Conservation (phyloP, 2,888 invertebrate genomes). For the Xanthia icteritia region DNA sequence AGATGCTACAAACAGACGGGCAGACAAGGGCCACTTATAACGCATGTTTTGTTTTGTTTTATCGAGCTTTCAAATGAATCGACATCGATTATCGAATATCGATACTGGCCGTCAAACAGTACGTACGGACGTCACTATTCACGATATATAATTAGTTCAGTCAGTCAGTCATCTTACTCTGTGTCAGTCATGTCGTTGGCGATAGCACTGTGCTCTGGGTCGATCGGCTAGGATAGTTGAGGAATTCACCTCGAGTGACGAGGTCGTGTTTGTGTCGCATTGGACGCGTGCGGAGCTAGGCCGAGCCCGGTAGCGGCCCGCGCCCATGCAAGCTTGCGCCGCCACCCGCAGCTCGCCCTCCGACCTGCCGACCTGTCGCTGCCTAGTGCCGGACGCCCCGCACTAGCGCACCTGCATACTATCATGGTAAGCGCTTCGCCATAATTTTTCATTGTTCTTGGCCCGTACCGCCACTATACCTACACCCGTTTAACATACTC, state of each 20-base stretch:
- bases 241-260: neutral
- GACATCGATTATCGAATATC: conserved; percentile 4
- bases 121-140: conserved; percentile 9
- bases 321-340: conserved; percentile 42
- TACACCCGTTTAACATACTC: neutral
- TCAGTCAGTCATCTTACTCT: conserved; percentile 17
- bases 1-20: neutral
- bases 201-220: conserved; percentile 31
- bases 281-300: conserved; percentile 8
- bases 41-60: neutral
- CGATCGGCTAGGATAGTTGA: conserved; percentile 37
- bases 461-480: neutral
- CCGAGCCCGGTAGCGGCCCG: conserved; percentile 8
- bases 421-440: conserved; percentile 43
- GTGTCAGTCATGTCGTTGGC: conserved; percentile 44
- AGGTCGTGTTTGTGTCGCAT: conserved; percentile 17
- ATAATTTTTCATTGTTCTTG: neutral
- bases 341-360: conserved; percentile 28
- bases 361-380: conserved; percentile 26
- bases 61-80: neutral
- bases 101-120: conserved; percentile 5
- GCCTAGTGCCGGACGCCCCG: conserved; percentile 30
- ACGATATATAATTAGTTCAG: conserved; percentile 15
- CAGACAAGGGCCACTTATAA: neutral
- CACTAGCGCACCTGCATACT: conserved; percentile 26